Evolutionary conservation across 2,888 invertebrate species (phyloP).

Genomic region (Diaperis boleti): DNA sequence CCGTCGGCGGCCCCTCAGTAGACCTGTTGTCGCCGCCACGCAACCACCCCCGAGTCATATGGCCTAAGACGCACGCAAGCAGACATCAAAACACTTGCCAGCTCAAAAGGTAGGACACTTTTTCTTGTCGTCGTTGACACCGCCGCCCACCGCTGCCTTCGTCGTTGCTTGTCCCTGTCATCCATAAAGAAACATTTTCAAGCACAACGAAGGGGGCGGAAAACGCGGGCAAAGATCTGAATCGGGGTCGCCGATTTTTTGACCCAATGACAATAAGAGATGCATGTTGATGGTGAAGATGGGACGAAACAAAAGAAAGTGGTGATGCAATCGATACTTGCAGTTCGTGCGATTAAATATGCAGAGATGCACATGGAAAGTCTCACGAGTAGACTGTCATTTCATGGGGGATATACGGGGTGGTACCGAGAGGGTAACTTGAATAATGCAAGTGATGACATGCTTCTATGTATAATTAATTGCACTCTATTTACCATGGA

Average conservation of each 20-base stretch:
- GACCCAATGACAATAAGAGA: no score
- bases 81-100: neutral
- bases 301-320: no score
- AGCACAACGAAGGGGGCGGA: no score
- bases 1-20: slow-evolving; percentile 41
- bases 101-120: neutral
- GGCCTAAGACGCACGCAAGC: slow-evolving; percentile 46
- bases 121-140: neutral
- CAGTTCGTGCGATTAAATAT: slow-evolving; percentile 11
- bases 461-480: no score
- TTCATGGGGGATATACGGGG: neutral
- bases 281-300: no score
- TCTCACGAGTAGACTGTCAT: slow-evolving; percentile 9
- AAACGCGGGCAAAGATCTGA: no score
- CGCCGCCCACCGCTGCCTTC: neutral
- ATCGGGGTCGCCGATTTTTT: no score
- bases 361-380: slow-evolving; percentile 15
- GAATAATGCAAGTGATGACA: no score
- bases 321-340: slow-evolving; percentile 16
- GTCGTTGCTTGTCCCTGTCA: no score
- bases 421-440: neutral
- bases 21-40: slow-evolving; percentile 49
- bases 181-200: no score
- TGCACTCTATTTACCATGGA: no score
- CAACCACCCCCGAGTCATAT: slow-evolving; percentile 42